Base-by-base conservation (phyloP, 2,888 invertebrate genomes). In the Drosophila flavopinicola region DNA sequence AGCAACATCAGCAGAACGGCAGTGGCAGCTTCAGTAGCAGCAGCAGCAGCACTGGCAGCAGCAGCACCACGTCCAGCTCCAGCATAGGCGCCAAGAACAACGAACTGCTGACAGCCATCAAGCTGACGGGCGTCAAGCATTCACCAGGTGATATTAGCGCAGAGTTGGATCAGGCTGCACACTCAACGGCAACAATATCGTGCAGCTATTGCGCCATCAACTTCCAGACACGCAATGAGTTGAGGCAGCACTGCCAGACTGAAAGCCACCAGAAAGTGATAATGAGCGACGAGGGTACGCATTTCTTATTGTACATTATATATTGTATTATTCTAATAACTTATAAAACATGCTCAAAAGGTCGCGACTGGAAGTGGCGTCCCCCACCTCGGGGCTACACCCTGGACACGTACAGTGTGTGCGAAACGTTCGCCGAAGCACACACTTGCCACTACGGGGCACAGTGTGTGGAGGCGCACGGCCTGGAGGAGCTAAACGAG, bases 391-490 rank as follows among this genome's bases (percentile, higher is more conserved):
- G 95, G 57, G 95, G 95, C 4, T 93, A 93, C 66, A 93, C 93
- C 6, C 92, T 93, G 17, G 94, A 94, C 71, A 93, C 93, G 5
- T 95, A 95, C 85, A 91, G 92, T 7, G 88, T 94, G 24, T 95
- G 95, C 89, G 93, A 93, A 76, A 92, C 93, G 80, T 94, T 92
- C 89, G 89, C 87, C 32, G 92, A 93, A 68, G 91, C 91, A 30
- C 93, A 92, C 38, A 91, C 91, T 35, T 96, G 95, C 87, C 92
- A 94, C 42, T 94, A 94, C 80, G 95, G 95, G 13, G 92, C 93
- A 42, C 94, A 94, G 83, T 96, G 96, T 88, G 94, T 94, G 7
- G 94, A 94, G 87, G 96, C 96, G 1, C 96, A 96, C 86, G 94
- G 95, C 1, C 89, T 92, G 17, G 94, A 93, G 42, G 96, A 96